A percentile compares a stretch with the other conserved stretches of the same genome.
phyloP scores from a whole-genome alignment of 2,113 vertebrate genomes.

The Canis aureus region DNA sequence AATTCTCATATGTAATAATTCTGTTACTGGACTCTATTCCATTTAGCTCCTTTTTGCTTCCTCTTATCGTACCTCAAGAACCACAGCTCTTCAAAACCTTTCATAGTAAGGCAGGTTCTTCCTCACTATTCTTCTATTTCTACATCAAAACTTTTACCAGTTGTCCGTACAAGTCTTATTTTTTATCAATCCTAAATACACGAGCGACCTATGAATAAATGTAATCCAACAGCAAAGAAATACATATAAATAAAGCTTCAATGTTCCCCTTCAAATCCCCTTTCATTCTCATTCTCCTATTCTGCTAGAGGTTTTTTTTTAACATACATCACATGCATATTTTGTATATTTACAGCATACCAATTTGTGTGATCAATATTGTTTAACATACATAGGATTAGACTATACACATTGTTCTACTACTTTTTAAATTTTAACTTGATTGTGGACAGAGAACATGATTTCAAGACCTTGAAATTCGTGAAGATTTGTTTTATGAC shows the following conservation, averaged over 20 bases:
- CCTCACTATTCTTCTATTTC: background rate
- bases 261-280: background rate
- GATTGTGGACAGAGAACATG: background rate
- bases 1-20: background rate
- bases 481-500: background rate
- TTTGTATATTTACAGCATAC: conserved; percentile 6
- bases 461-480: conserved; percentile 15
- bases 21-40: background rate
- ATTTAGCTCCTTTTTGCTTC: background rate
- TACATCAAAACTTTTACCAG: background rate
- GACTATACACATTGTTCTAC: background rate
- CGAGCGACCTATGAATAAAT: background rate
- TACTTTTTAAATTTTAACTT: background rate
- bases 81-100: background rate
- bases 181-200: conserved; percentile 15
- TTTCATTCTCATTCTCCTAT: background rate
- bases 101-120: background rate
- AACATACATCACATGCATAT: background rate
- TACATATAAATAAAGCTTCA: background rate
- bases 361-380: background rate
- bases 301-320: background rate
- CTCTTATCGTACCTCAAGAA: background rate
- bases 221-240: background rate
- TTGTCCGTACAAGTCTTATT: background rate
- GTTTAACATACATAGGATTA: background rate